Percentiles rank a stretch among this genome's conserved stretches.
Evolutionary conservation across 1,140 invertebrate species (phyloP).

Genomic region (Drosophila ogumai): DNA sequence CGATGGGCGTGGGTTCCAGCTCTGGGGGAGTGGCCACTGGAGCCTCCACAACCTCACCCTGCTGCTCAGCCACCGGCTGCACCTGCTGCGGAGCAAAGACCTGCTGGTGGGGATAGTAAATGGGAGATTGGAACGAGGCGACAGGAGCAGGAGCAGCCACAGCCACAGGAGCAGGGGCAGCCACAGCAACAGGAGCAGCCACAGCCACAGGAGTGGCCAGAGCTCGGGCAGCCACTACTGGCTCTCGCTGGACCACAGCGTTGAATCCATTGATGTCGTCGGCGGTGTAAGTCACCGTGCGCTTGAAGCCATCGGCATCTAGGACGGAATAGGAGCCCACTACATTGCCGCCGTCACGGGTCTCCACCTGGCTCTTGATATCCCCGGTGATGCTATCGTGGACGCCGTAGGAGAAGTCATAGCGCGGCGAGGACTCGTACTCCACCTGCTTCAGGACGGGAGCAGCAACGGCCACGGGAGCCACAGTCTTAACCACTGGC

Average conservation of each 20-base stretch:
- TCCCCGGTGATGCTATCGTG: slow-evolving; percentile 87
- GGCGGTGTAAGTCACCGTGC: slow-evolving; percentile 86
- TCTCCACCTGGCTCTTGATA: slow-evolving; percentile 87
- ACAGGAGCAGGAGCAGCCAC: slow-evolving; percentile 33
- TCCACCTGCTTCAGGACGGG: slow-evolving; percentile 69
- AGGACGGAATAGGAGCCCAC: slow-evolving; percentile 86
- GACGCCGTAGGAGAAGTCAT: slow-evolving; percentile 86
- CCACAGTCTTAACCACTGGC: slow-evolving; percentile 42
- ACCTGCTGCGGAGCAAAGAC: slow-evolving; percentile 57
- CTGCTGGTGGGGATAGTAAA: slow-evolving; percentile 71
- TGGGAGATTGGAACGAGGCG: slow-evolving; percentile 55
- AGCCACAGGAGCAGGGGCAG: slow-evolving; percentile 24
- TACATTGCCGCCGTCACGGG: slow-evolving; percentile 86
- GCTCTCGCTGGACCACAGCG: slow-evolving; percentile 85
- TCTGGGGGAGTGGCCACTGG: slow-evolving; percentile 53
- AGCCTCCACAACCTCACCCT: slow-evolving; percentile 69
- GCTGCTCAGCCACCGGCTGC: slow-evolving; percentile 44
- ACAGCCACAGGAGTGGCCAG: slow-evolving; percentile 39
- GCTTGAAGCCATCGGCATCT: slow-evolving; percentile 87
- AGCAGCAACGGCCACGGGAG: slow-evolving; percentile 25
- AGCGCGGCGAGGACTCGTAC: slow-evolving; percentile 78
- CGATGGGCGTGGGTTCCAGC: slow-evolving; percentile 64
- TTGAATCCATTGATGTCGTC: slow-evolving; percentile 86
- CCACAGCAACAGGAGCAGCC: slow-evolving; percentile 11
- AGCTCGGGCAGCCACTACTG: slow-evolving; percentile 70